A percentile compares a stretch with the other conserved stretches of the same genome.
These are phyloP conservation scores for Episyrphus balteatus DNA, from an alignment of 1,140 invertebrate genomes.

Conservation along the genomic window DNA sequence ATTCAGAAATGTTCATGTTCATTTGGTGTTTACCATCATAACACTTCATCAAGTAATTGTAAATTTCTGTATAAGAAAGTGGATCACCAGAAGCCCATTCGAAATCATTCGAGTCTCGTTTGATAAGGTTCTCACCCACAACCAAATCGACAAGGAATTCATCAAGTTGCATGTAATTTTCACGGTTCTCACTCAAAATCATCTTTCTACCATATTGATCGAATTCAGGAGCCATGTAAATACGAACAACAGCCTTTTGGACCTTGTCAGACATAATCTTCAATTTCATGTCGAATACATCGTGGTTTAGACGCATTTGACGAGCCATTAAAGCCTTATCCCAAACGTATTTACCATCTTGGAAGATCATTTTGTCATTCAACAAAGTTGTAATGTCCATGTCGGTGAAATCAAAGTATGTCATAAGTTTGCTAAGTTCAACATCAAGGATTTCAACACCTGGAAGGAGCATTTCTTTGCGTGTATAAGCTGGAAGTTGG, in stretches of 20 bases:
- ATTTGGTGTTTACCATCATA: slow-evolving; percentile 18
- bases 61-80: slow-evolving; percentile 28
- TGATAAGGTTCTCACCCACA: slow-evolving; percentile 44
- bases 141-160: slow-evolving; percentile 43
- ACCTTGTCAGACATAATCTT: slow-evolving; percentile 40
- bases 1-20: slow-evolving; percentile 24
- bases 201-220: slow-evolving; percentile 39
- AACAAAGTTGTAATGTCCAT: slow-evolving; percentile 9
- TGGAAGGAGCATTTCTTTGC: slow-evolving; percentile 39
- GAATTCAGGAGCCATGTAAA: slow-evolving; percentile 49
- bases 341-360: slow-evolving; percentile 30
- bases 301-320: slow-evolving; percentile 52
- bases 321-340: slow-evolving; percentile 39
- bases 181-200: slow-evolving; percentile 39
- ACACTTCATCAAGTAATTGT: slow-evolving; percentile 35
- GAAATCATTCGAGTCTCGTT: slow-evolving; percentile 43
- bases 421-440: slow-evolving; percentile 33
- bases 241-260: slow-evolving; percentile 42
- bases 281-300: slow-evolving; percentile 44
- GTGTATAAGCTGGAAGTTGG: slow-evolving; percentile 44
- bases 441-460: slow-evolving; percentile 46
- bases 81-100: slow-evolving; percentile 39
- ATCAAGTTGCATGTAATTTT: slow-evolving; percentile 46
- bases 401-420: slow-evolving; percentile 16
- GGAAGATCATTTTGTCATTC: slow-evolving; percentile 41